Base-by-base conservation (phyloP, 2,113 vertebrate species). In the Asarcornis scutulata region DNA sequence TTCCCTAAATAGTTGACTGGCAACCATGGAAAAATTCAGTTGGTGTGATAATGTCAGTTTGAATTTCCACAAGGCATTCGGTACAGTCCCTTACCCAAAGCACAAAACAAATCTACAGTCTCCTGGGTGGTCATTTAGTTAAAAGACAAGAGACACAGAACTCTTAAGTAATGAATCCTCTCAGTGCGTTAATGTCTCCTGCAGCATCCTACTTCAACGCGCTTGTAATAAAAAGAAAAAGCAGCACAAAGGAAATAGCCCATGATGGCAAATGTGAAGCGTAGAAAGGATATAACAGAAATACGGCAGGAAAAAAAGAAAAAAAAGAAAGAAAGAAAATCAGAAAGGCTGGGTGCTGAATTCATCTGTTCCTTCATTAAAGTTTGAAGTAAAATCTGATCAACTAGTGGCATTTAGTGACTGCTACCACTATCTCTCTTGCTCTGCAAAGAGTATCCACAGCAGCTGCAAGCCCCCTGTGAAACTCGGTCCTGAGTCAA, bases 171-270 rank as follows among this genome's bases (percentile, higher is more conserved):
- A 44, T 4, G 0, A 0, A 17, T 13, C 5, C 26, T 29, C 3
- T 0, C 1, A 22, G 42, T 1, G 5, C 62, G 31, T 18, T 4
- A 5, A 17, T 8, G 62, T 25, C 32, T 69, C 34, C 48, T 22
- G 13, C 50, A 58, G 68, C 3, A 0, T 10, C 56, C 36, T 1
- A 0, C 14, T 17, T 56, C 17, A 27, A 2, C 6, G 10, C 0
- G 0, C 5, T 11, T 0, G 3, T 7, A 36, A 38, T 32, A 13
- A 52, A 59, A 31, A 21, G n/a, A 17, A 72, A 40, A n/a, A 64
- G 36, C 36, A 34, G 29, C 1, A 5, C 20, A 53, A 25, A 36
- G 18, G 8, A 20, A 36, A 36, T 36, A 1, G 44, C 29, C 56
- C 42, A 4, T 1, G 7, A 20, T 0, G 6, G 8, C 3, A 8